Base-by-base conservation (phyloP, 2,797 vertebrate genomes). In the Gymnopithys bicolor region DNA sequence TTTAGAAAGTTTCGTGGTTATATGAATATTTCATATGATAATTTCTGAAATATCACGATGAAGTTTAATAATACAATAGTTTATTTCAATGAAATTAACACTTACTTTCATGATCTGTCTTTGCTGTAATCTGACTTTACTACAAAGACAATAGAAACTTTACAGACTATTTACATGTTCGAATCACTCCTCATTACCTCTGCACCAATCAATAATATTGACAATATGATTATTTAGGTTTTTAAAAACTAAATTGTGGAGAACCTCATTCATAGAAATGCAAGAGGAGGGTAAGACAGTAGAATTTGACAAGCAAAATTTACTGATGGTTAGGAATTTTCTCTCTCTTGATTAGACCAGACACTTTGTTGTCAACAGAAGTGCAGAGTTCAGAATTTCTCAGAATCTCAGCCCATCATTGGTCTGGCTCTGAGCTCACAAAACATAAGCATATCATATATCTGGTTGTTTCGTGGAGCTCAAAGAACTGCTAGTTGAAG, bases 211-310 rank as follows among this genome's bases (percentile, higher is more conserved):
- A 87, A 17, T 43, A 60, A 48, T 15, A 55, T 1, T 22, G 39
- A 60, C 22, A 80, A 51, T 14, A 59, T 62, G 23, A 53, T 12
- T 37, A 12, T 37, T 45, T n/a, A 18, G 2, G 4, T 79, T 82
- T 58, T 63, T 7, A 35, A 55, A 82, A 74, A 24, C 5, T 35
- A 43, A 86, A 35, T 13, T 19, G 22, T 27, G 39, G 80, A 82
- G 23, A 76, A 48, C 6, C 4, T 48, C 3, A 18, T n/a, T 58
- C 48, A 58, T 12, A 78, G 14, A 89, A 80, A 68, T 24, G 4
- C 19, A 70, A 78, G 33, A 80, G 19, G 9, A 68, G 4, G 0
- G 28, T 9, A n/a, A 5, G 0, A 24, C 9, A n/a, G 27, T 4
- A 76, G 45, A 89, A 70, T 43, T 39, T 68, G 17, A 11, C 52